phyloP scores from a whole-genome alignment of 2,888 invertebrate species.

The Abrostola triplasia region DNA sequence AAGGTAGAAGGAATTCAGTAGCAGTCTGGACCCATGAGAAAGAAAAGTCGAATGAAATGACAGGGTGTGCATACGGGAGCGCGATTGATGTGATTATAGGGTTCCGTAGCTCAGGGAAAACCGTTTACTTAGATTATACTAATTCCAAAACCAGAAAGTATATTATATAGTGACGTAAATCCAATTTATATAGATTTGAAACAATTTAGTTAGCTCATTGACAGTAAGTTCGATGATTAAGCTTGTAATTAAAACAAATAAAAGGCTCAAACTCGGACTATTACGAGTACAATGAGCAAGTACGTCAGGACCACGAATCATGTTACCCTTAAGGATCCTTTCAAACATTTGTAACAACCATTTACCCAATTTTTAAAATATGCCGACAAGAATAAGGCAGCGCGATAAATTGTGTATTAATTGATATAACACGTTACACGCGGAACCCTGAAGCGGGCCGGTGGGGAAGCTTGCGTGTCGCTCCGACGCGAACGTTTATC shows the following conservation, averaged over 20 bases:
- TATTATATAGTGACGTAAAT: conserved; percentile 9
- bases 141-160: conserved; percentile 26
- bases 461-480: conserved; percentile 81
- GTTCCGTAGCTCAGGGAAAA: conserved; percentile 64
- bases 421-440: conserved; percentile 62
- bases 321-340: conserved; percentile 10
- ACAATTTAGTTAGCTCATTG: conserved; percentile 1
- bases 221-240: no score
- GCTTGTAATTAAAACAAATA: no score
- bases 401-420: conserved; percentile 36
- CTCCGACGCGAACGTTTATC: conserved; percentile 82
- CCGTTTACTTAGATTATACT: conserved; percentile 19
- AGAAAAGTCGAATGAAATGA: conserved; percentile 79
- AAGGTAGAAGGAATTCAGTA: conserved; percentile 83
- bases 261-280: no score
- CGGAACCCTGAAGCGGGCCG: conserved; percentile 73
- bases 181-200: conserved; percentile 14
- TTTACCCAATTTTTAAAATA: conserved; percentile 20
- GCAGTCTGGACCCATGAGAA: conserved; percentile 85
- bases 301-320: conserved; percentile 4
- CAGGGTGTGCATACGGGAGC: conserved; percentile 58
- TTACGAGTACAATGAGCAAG: conserved; percentile 13
- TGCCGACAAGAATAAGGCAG: conserved; percentile 12
- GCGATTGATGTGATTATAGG: conserved; percentile 60
- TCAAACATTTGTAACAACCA: conserved; percentile 2